These are phyloP conservation scores for Phaetusa simplex DNA, from an alignment of 2,113 vertebrate species.

Conservation along the genomic window DNA sequence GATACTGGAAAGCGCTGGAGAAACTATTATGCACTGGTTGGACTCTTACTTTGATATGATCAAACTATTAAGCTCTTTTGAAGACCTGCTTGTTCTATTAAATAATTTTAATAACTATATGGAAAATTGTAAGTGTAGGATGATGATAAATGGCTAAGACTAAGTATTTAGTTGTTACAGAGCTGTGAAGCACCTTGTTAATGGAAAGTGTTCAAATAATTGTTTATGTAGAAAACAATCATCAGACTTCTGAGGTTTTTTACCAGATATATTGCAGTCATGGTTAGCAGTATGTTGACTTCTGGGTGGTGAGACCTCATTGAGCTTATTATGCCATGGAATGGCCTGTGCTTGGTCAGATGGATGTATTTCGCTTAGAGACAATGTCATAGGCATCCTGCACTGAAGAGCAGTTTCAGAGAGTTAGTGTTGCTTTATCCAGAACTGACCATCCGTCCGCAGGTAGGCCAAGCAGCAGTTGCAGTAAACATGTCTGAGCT, in stretches of 20 bases:
- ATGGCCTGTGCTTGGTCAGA: background rate
- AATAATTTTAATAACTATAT: background rate
- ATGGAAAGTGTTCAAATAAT: background rate
- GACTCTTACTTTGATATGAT: background rate
- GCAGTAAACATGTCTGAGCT: background rate
- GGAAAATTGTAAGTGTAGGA: background rate
- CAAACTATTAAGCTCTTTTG: background rate
- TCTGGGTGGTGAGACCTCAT: background rate
- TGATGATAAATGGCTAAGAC: background rate
- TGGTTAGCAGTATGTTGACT: background rate
- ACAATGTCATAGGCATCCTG: background rate
- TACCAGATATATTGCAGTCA: background rate
- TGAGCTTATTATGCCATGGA: background rate
- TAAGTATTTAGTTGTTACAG: background rate
- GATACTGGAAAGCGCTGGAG: background rate
- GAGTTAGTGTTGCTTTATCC: background rate
- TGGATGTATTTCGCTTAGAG: background rate
- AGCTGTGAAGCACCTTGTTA: background rate
- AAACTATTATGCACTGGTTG: background rate
- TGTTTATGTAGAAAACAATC: background rate
- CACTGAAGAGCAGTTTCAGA: background rate
- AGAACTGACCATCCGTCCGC: background rate
- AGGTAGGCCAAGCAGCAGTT: background rate
- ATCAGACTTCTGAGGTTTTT: background rate
- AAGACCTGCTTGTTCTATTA: background rate